These are phyloP conservation scores for Acromyrmex heyeri DNA, from an alignment of 1,140 invertebrate species.

Conservation along the genomic window DNA sequence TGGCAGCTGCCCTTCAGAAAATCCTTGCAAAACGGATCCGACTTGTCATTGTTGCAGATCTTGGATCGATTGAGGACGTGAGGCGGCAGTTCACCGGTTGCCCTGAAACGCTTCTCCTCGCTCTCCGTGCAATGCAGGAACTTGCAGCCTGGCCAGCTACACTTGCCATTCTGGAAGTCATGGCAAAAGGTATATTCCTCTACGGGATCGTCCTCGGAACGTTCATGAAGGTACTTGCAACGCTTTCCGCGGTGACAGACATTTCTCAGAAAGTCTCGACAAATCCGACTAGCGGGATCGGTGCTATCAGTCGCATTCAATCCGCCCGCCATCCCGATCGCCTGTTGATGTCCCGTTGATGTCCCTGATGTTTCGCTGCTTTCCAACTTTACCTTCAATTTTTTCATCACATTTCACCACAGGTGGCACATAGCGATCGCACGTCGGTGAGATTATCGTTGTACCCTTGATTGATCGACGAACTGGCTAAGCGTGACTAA, in stretches of 20 bases:
- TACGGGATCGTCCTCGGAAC: conserved; percentile 84
- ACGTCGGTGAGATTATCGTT: conserved; percentile 32
- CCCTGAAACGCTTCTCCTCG: conserved; percentile 92
- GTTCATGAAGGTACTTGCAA: conserved; percentile 92
- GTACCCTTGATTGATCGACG: not conserved
- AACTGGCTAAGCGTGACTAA: conserved; percentile 6
- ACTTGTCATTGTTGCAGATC: conserved; percentile 83
- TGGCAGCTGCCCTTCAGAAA: conserved; percentile 92
- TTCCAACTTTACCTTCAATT: conserved; percentile 77
- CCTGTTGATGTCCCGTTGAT: conserved; percentile 1
- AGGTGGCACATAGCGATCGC: conserved; percentile 63
- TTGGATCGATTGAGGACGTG: conserved; percentile 87
- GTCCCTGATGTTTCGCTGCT: conserved; percentile 28
- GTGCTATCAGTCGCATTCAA: conserved; percentile 75
- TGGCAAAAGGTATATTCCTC: conserved; percentile 91
- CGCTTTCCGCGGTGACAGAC: conserved; percentile 92
- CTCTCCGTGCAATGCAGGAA: conserved; percentile 93
- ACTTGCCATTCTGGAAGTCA: conserved; percentile 93
- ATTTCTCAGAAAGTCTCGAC: conserved; percentile 89
- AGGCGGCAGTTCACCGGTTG: conserved; percentile 90
- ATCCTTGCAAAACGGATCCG: conserved; percentile 91
- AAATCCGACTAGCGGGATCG: conserved; percentile 83
- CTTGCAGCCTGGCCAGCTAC: conserved; percentile 89
- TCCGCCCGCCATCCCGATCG: conserved; percentile 76
- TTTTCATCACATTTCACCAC: conserved; percentile 71